Base-by-base conservation (phyloP, 2,888 invertebrate genomes). In the Leptura quadrifasciata region DNA sequence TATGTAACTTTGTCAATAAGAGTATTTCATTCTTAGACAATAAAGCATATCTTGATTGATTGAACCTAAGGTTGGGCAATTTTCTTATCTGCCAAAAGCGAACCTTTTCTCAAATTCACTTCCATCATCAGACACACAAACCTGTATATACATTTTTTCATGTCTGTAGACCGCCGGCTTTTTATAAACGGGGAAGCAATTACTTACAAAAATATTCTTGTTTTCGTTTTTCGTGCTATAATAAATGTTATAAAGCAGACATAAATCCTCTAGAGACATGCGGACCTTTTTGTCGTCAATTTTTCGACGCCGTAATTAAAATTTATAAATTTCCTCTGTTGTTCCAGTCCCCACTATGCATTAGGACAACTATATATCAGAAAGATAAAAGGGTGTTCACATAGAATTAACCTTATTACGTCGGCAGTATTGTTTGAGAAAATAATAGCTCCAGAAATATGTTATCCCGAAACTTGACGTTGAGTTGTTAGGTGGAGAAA, bases 381-480 rank as follows among this genome's bases (percentile, higher is more conserved):
- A 63, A 47, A 77, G 77, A 72, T 77, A 74, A 74, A 74, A 77
- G 77, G 74, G 70, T 77, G 77, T 67, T 77, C 74, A 72, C 74
- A 74, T 71, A 64, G 77, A 77, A 77, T 74, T 77, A 77, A 77
- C 77, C 74, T 72, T 74, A 77, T 74, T 72, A 74, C 74, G 77
- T 77, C 67, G 47, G 58, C 74, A 58, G 63, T 72, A 76, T 72
- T 72, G 72, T 72, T 72, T 55, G 61, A 20, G 39, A 64, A 73
- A 78, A 76, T 78, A 78, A 78, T 76, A 72, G 74, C 76, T 27
- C 31, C 55, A 73, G 76, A 78, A 78, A 78, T 78, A 78, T 78
- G 78, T 78, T 78, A 78, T 74, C 76, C 78, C 74, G 60, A 78
- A 76, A 76, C 74, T 76, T 78, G 78, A 78, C 78, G 76, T 78